phyloP scores from a whole-genome alignment of 2,113 vertebrate genomes.

The Chamaea fasciata region DNA sequence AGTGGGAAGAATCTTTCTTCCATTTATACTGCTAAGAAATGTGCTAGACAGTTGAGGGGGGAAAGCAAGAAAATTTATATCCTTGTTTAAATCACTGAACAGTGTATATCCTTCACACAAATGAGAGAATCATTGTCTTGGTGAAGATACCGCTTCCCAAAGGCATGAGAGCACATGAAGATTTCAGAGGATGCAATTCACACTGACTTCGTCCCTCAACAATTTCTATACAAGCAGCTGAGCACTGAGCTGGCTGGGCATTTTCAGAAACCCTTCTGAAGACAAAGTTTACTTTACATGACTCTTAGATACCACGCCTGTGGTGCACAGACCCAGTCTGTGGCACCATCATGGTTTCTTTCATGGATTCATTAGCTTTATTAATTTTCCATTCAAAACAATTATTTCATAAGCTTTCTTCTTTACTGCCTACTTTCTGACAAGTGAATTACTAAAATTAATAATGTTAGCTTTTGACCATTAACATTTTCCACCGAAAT shows the following conservation, averaged over 20 bases:
- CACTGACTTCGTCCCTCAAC: neutral
- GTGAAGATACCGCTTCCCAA: neutral
- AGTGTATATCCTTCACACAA: neutral
- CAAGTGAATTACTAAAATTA: neutral
- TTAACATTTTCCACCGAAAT: neutral
- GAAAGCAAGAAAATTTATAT: neutral
- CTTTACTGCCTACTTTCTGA: neutral
- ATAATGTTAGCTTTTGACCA: neutral
- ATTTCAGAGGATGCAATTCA: neutral
- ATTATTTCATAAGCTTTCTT: neutral
- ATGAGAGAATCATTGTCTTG: neutral
- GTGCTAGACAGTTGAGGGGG: accelerated
- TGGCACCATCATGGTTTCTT: neutral
- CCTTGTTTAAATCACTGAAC: neutral
- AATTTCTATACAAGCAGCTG: neutral
- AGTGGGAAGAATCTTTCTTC: neutral
- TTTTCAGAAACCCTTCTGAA: neutral
- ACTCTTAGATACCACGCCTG: neutral
- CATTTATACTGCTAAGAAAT: neutral
- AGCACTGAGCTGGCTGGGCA: neutral
- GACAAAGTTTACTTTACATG: neutral
- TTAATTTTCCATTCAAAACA: neutral
- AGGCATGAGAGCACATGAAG: neutral
- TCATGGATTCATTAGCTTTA: neutral
- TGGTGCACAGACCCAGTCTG: neutral